These are phyloP conservation scores for Agrochola macilenta DNA, from an alignment of 2,888 invertebrate species.

Conservation along the genomic window DNA sequence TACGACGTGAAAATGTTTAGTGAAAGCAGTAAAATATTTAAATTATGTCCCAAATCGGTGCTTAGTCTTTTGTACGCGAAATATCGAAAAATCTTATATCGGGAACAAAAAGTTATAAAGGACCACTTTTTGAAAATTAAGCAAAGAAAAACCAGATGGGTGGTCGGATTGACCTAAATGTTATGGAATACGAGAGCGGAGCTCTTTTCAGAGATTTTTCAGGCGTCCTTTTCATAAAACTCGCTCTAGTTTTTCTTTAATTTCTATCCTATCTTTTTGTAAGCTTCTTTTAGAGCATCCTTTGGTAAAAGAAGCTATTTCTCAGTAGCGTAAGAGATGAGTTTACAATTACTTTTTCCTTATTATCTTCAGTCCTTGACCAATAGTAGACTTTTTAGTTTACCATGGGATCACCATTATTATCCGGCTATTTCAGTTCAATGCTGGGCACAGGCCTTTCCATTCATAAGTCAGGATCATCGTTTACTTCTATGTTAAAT, in stretches of 20 bases:
- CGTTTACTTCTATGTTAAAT: not conserved
- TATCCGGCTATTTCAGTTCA: not conserved
- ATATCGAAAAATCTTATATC: conserved; percentile 53
- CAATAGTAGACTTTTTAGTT: not conserved
- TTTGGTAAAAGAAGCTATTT: not conserved
- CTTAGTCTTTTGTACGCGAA: conserved; percentile 61
- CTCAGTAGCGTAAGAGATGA: not conserved
- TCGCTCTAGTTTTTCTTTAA: conserved; percentile 5
- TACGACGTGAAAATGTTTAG: conserved; percentile 49
- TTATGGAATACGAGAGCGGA: not conserved
- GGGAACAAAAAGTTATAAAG: conserved; percentile 49
- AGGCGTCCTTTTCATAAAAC: not conserved
- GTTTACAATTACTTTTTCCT: not conserved
- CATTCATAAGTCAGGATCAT: too few species aligned
- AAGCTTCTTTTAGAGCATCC: not conserved
- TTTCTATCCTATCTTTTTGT: not conserved
- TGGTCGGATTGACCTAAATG: conserved; percentile 45
- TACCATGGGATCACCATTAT: not conserved
- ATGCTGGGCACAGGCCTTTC: too few species aligned
- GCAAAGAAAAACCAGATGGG: conserved; percentile 23
- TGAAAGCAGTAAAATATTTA: conserved; percentile 59
- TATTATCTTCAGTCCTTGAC: too few species aligned
- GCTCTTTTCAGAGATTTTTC: not conserved
- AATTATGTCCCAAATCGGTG: conserved; percentile 63
- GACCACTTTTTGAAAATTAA: conserved; percentile 30